Evolutionary conservation across 2,113 vertebrate species (phyloP), one percentile per base, ranked within the genome.

Genomic region (Trogon melanurus): DNA sequence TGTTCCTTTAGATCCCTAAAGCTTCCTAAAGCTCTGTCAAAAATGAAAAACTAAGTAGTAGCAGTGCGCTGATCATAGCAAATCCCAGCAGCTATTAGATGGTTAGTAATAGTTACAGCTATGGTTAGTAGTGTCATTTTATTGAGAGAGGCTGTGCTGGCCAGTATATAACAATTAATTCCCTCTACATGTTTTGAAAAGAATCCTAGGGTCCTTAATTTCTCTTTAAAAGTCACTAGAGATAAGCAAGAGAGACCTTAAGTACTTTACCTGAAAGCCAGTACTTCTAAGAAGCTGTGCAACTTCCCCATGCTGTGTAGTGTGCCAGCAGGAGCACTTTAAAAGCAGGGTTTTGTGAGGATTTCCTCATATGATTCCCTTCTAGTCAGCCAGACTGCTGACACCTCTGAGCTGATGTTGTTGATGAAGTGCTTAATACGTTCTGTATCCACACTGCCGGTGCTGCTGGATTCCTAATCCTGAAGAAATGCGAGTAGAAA

Each of bases 341-440:
- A 91, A 96, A 78, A 92, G 62, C 74, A 44, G 67, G 26, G 73
- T 94, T 94, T 81, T 88, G 48, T 91, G 67, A 83, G 29, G 23
- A 54, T 93, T 97, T 91, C 82, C 34, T 27, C 21, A 1, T 56
- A 6, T 2, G 13, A 73, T 80, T 82, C 56, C 20, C 62, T 85
- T 66, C 79, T 80, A 72, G 41, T 91, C 79, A 78, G 75, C 36
- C 47, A 85, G 82, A 23, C 50, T 85, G 78, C 45, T 73, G 85
- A 72, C n/a, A 82, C n/a, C 15, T 85, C 78, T 56, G 79, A 90
- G 89, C 32, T 91, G 82, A 53, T 94, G 67, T 27, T 95, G 84
- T 85, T 94, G 89, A 91, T 92, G 79, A 95, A 94, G 82, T 85
- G 66, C 62, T 88, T 93, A 61, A 70, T 91, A 22, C 14, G 4